Evolutionary conservation across 2,888 invertebrate species (phyloP), one percentile per base, ranked within the genome.

Genomic region (Mamestra brassicae): DNA sequence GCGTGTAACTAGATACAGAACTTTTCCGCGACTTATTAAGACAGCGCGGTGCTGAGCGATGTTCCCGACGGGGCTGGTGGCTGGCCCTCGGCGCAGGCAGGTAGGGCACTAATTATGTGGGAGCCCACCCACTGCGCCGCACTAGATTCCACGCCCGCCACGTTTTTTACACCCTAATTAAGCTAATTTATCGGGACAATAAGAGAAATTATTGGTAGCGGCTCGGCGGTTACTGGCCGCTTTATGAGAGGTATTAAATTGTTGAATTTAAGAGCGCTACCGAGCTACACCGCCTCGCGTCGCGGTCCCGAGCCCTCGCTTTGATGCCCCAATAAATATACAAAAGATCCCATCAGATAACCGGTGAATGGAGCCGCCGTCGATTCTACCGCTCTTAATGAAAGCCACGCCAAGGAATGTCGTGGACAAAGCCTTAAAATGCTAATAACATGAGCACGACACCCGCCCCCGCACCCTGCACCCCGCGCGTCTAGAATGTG

Each of bases 111-210:
- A 81, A 81, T 86, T 84, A 80, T 79, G 77, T 65, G 80, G 70
- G 71, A 36, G 73, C 69, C 95, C 95, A 95, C 96, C 96, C 96
- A 95, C 94, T 86, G 92, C 87, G 93, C 81, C 91, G 92, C 92
- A 91, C 95, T 95, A 95, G 95, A 94, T 95, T 94, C 95, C 94
- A 90, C 92, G 91, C 92, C 92, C 89, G 92, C 89, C 90, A 89
- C 90, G 90, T 95, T 94, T 95, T 95, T 95, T 95, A 95, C 95
- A 94, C 96, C 95, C 95, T 95, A 96, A 96, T 96, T 96, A 96
- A 95, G 93, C 94, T 96, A 96, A 96, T 96, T 96, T 96, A 96
- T 96, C 93, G 96, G 93, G 94, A 95, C 95, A 95, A 95, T 95
- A 94, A 94, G 93, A 92, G 93, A 93, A 95, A 94, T 95, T 94